Conservation (phyloP, 1,140 invertebrate species). For the Helicoverpa armigera region DNA sequence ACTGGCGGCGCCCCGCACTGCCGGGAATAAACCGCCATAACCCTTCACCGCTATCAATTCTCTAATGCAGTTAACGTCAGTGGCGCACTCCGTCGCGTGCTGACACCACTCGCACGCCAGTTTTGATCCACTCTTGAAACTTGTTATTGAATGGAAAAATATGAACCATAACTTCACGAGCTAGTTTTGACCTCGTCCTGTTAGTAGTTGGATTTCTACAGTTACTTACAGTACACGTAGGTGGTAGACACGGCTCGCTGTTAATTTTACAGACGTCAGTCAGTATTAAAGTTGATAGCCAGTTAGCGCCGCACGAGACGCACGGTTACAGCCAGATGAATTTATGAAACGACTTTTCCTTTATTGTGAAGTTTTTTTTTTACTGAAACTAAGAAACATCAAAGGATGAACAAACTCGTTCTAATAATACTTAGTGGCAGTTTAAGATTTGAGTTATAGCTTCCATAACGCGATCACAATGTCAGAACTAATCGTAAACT, state of each 20-base stretch:
- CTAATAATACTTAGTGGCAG: slow-evolving; percentile 18
- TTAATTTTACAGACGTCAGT: slow-evolving; percentile 15
- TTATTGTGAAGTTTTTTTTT: neutral
- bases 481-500: slow-evolving; percentile 35
- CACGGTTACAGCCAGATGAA: neutral
- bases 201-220: neutral
- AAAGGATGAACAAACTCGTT: slow-evolving; percentile 8
- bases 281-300: neutral
- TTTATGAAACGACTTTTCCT: slow-evolving; percentile 6
- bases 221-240: neutral
- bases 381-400: slow-evolving; percentile 8
- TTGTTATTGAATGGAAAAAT: neutral
- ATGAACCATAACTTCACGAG: neutral
- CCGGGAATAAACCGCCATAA: slow-evolving; percentile 62
- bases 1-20: neutral
- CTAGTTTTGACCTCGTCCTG: neutral
- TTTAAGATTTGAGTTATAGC: slow-evolving; percentile 28
- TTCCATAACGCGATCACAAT: slow-evolving; percentile 35
- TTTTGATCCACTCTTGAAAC: neutral
- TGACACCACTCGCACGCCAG: neutral
- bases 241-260: neutral
- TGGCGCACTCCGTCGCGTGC: slow-evolving; percentile 45
- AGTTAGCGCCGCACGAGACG: neutral
- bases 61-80: slow-evolving; percentile 69
- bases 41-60: slow-evolving; percentile 68